Evolutionary conservation across 2,113 vertebrate genomes (phyloP).

Genomic region (Clarias batrachus): DNA sequence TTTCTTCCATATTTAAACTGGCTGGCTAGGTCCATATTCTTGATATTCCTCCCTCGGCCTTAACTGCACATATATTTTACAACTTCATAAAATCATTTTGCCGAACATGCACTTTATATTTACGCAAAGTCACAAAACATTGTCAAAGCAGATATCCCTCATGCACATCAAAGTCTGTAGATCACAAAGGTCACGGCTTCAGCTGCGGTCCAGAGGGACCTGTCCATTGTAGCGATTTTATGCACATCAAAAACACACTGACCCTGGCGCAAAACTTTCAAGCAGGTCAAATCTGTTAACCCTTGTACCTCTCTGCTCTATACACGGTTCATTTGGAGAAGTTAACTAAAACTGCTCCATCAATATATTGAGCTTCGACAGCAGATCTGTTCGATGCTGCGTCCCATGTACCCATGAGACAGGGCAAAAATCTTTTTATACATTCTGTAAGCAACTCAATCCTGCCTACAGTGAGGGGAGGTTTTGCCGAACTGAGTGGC

Average conservation of each 20-base stretch:
- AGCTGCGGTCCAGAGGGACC: slow-evolving; percentile 22
- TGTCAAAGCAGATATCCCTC: slow-evolving; percentile 26
- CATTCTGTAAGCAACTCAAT: slow-evolving; percentile 39
- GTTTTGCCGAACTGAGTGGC: slow-evolving; percentile 48
- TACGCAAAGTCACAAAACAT: slow-evolving; percentile 5
- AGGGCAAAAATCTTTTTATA: slow-evolving; percentile 30
- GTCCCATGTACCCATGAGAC: slow-evolving; percentile 52
- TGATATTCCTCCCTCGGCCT: not conserved
- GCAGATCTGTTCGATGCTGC: slow-evolving; percentile 47
- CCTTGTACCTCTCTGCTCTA: slow-evolving; percentile 34
- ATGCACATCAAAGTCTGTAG: slow-evolving; percentile 12
- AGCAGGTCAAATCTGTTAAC: slow-evolving; percentile 51
- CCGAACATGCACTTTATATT: not conserved
- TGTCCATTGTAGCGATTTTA: slow-evolving; percentile 24
- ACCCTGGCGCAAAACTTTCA: slow-evolving; percentile 46
- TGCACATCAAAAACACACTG: slow-evolving; percentile 37
- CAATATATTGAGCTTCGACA: slow-evolving; percentile 67
- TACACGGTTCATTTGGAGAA: slow-evolving; percentile 52
- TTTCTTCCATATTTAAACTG: not conserved
- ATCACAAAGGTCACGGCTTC: slow-evolving; percentile 41
- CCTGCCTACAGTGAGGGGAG: slow-evolving; percentile 30
- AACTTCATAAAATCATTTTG: no score
- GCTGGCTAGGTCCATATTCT: not conserved
- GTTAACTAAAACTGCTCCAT: slow-evolving; percentile 48
- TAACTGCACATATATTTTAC: not conserved